These are phyloP conservation scores for Phoenicopterus ruber DNA, from an alignment of 2,113 vertebrate species.

Conservation along the genomic window DNA sequence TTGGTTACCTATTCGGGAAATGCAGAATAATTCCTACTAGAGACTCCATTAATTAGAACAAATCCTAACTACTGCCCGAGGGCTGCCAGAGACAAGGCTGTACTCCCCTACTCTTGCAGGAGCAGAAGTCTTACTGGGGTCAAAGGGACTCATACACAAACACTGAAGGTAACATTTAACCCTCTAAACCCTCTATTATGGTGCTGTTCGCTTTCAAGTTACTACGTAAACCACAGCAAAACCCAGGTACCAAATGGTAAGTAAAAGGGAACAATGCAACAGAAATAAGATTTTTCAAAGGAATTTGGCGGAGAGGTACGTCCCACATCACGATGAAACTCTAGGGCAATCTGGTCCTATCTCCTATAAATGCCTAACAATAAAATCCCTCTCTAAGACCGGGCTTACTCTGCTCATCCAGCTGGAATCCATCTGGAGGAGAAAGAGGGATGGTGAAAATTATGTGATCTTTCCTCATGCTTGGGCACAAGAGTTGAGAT, in stretches of 20 bases:
- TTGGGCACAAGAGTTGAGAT: background rate
- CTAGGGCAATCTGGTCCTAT: background rate
- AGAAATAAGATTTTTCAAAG: background rate
- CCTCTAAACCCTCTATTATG: background rate
- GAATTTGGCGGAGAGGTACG: background rate
- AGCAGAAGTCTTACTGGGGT: constrained; percentile 38
- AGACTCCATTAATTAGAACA: constrained; percentile 64
- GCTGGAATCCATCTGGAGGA: background rate
- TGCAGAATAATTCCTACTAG: constrained; percentile 55
- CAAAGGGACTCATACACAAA: background rate
- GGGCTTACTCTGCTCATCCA: background rate
- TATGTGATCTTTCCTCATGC: background rate
- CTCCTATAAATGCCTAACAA: background rate
- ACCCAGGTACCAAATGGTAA: background rate
- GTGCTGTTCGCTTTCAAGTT: background rate
- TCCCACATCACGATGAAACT: background rate
- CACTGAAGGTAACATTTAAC: background rate
- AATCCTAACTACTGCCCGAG: constrained; percentile 47
- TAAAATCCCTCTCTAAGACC: background rate
- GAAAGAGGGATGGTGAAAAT: background rate
- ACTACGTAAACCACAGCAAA: background rate
- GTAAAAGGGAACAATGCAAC: background rate
- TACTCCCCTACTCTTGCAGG: background rate
- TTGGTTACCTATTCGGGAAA: constrained; percentile 32
- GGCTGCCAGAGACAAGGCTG: constrained; percentile 52